Base-by-base conservation (phyloP, 2,797 vertebrate genomes). In the Paramormyrops hopkinsi region DNA sequence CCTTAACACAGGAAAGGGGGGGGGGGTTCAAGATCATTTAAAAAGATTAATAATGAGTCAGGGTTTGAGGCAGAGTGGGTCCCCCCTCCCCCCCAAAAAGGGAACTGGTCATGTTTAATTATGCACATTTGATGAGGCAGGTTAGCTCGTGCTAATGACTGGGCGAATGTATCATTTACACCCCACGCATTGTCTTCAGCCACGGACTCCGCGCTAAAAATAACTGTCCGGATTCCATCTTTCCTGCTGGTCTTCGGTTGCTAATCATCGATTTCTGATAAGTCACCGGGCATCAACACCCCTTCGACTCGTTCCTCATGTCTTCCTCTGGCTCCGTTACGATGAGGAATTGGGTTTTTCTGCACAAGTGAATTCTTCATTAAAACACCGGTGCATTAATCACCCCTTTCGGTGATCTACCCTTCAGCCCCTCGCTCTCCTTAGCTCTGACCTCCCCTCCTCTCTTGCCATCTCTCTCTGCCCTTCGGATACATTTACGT, bases 221-320 rank as follows among this genome's bases (percentile, higher is more conserved):
- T 59, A 86, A 37, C 84, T 33, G 50, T 25, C 7, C 25, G 2
- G 79, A 83, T n/a, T 87, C 4, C 33, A 25, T 46, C 56, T 48
- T 46, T 69, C 37, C 19, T 22, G 17, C 62, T 5, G 37, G 86
- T 69, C 59, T 46, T 29, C 11, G 1, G 86, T 65, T 65, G 8
- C 86, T 65, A 82, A 79, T 44, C 41, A 65, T 79, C 62, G 69
- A 88, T 88, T 88, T 54, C 69, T 88, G 69, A 79, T 82, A 48
- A 82, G 29, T 82, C 69, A 88, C 37, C 65, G n/a, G 29, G 48
- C 22, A 22, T 14, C n/a, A 87, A 29, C 19, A 12, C 22, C 56
- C 19, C 19, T 3, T 46, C 59, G 2, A 33, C 62, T 46, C 76
- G 3, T n/a, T 82, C 44, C 76, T 22, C 41, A 84, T 50, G 8